phyloP scores from a whole-genome alignment of 2,888 invertebrate species.

The Morpho achilles region DNA sequence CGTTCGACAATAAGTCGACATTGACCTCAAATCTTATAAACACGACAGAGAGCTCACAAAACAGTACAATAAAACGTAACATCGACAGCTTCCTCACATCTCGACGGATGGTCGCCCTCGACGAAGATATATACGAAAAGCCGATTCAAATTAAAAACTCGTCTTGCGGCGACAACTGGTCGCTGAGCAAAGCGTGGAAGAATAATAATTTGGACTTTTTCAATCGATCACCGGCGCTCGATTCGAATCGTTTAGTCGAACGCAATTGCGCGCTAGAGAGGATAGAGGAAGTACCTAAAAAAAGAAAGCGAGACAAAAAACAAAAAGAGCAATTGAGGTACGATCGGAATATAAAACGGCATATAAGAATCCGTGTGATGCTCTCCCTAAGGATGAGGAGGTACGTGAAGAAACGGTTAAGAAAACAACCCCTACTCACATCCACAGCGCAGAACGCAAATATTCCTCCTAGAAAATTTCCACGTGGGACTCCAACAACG shows the following conservation, averaged over 20 bases:
- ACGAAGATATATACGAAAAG: constrained; percentile 69
- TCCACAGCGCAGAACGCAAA: constrained; percentile 41
- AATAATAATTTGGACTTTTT: constrained; percentile 60
- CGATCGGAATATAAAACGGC: constrained; percentile 81
- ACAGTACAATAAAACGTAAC: constrained; percentile 59
- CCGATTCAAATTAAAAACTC: constrained; percentile 61
- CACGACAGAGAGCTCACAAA: constrained; percentile 61
- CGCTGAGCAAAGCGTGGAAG: constrained; percentile 71
- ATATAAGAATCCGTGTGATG: constrained; percentile 83
- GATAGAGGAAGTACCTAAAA: constrained; percentile 63
- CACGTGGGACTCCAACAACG: constrained; percentile 50
- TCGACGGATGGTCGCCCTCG: constrained; percentile 59
- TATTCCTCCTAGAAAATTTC: constrained; percentile 60
- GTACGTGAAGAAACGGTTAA: constrained; percentile 63
- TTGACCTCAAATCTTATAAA: constrained; percentile 62
- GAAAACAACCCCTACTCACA: constrained; percentile 40
- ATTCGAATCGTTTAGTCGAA: constrained; percentile 44
- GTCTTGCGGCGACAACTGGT: constrained; percentile 72
- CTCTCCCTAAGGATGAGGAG: constrained; percentile 81
- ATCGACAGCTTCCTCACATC: constrained; percentile 65
- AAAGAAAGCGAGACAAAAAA: constrained; percentile 51
- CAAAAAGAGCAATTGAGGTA: constrained; percentile 72
- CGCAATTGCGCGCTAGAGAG: constrained; percentile 48
- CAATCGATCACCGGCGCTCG: constrained; percentile 48
- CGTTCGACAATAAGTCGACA: constrained; percentile 44